Percentiles rank a stretch among this genome's conserved stretches.
Conservation (phyloP, 1,140 invertebrate genomes). For the Saccostrea glomerata region DNA sequence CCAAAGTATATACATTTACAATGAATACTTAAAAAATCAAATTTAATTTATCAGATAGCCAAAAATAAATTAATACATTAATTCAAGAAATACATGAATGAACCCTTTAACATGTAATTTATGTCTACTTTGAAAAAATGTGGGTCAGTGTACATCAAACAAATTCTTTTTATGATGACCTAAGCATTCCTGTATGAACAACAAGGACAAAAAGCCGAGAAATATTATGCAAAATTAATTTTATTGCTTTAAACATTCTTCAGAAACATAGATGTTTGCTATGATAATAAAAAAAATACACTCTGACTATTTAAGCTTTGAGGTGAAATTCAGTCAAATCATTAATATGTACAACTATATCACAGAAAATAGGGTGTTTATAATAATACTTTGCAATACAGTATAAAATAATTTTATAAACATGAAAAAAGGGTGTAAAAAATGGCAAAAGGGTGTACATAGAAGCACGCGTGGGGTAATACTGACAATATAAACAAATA, state of each 20-base stretch:
- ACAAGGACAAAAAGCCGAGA: too few species aligned
- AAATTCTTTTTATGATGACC: too few species aligned
- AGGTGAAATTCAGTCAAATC: slow-evolving; percentile 5
- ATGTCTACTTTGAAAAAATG: too few species aligned
- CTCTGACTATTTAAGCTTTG: slow-evolving; percentile 4
- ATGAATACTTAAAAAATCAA: too few species aligned
- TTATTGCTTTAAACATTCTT: slow-evolving; percentile 23
- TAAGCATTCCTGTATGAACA: too few species aligned
- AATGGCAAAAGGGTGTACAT: slow-evolving; percentile 24
- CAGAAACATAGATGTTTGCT: slow-evolving; percentile 1
- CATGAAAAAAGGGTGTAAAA: slow-evolving; percentile 21
- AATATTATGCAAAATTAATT: slow-evolving; percentile 30
- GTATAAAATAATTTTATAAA: neutral
- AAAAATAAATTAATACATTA: too few species aligned
- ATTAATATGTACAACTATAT: slow-evolving; percentile 9
- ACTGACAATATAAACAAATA: slow-evolving; percentile 5
- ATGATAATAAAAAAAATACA: neutral
- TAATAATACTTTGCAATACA: slow-evolving; percentile 34
- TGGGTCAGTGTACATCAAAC: too few species aligned
- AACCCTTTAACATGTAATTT: too few species aligned
- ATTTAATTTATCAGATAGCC: too few species aligned
- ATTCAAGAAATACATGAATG: too few species aligned
- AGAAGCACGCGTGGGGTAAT: slow-evolving; percentile 26
- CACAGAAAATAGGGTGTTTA: neutral
- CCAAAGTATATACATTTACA: too few species aligned